phyloP scores from a whole-genome alignment of 2,113 vertebrate genomes.

The Ornithorhynchus anatinus region DNA sequence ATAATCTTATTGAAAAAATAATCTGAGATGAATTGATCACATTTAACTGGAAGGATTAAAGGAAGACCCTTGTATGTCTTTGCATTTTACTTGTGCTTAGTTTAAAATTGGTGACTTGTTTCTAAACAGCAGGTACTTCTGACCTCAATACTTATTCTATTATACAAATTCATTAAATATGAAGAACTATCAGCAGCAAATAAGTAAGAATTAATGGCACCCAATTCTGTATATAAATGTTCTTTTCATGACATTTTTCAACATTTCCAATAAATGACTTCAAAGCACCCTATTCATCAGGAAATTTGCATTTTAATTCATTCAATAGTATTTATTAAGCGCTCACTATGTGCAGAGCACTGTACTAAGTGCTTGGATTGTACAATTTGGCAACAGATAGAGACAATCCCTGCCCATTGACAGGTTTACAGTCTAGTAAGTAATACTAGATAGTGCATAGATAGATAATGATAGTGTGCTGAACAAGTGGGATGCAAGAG shows the following conservation, averaged over 20 bases:
- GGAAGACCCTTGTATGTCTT: too few species aligned
- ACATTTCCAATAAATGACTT: not conserved
- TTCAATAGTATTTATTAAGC: too few species aligned
- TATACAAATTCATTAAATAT: not conserved
- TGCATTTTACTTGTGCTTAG: too few species aligned
- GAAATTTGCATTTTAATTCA: constrained; percentile 49
- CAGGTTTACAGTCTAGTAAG: too few species aligned
- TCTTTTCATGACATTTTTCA: constrained; percentile 4
- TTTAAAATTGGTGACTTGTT: not conserved
- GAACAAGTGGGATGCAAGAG: constrained; percentile 13
- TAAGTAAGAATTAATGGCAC: not conserved
- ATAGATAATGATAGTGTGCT: constrained; percentile 3
- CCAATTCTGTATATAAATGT: not conserved
- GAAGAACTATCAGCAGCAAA: not conserved
- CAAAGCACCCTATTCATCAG: constrained; percentile 18
- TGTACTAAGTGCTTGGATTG: too few species aligned
- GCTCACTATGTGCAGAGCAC: too few species aligned
- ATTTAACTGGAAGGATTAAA: too few species aligned
- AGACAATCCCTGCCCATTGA: too few species aligned
- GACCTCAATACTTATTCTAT: not conserved
- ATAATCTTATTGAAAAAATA: too few species aligned
- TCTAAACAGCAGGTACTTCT: not conserved
- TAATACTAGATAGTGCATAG: too few species aligned
- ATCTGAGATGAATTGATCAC: too few species aligned
- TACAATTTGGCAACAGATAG: too few species aligned